Base-by-base conservation (phyloP, 2,113 vertebrate species). In the Vicugna pacos region DNA sequence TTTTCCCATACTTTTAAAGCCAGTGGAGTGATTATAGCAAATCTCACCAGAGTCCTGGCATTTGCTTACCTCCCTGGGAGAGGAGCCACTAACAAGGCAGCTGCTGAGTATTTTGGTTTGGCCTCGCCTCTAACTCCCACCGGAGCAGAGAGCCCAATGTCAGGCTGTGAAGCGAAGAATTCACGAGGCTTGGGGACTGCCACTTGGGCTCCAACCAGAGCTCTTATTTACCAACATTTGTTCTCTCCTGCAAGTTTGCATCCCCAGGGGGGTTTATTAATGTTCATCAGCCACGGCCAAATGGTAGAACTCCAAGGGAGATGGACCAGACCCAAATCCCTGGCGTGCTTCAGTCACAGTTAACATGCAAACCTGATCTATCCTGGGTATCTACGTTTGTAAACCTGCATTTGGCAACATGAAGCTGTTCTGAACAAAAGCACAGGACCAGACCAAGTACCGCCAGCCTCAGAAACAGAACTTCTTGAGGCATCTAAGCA, bases 401-500 rank as follows among this genome's bases (percentile, higher is more conserved):
- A 75, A 89, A 19, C 24, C 9, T 65, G 42, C 52, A 19, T n/a
- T 52, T 84, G 16, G n/a, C 8, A 79, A 52, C n/a, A 83, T 20
- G 75, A 79, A 64, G 8, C 42, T 70, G 11, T 10, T 35, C 14
- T 11, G 48, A 87, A 54, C 12, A 79, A 79, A 85, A 88, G 3
- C 1, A 65, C 94, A 76, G 26, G 32, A n/a, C 5, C 35, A 72
- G 70, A 48, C 9, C 46, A 28, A 11, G 70, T 2, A 38, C 24
- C 14, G 3, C 10, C 42, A 86, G 15, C 5, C 17, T 28, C 22
- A 48, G 11, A 38, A 75, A 26, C 3, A 58, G 62, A 82, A 72
- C 10, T 28, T 42, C n/a, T 0, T 6, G 4, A 32, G 48, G 38
- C 0, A 76, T 56, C 32, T 24, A 30, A 16, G 48, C 0, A 73